Evolutionary conservation across 2,888 invertebrate species (phyloP).

Genomic region (Cerastoderma edule): DNA sequence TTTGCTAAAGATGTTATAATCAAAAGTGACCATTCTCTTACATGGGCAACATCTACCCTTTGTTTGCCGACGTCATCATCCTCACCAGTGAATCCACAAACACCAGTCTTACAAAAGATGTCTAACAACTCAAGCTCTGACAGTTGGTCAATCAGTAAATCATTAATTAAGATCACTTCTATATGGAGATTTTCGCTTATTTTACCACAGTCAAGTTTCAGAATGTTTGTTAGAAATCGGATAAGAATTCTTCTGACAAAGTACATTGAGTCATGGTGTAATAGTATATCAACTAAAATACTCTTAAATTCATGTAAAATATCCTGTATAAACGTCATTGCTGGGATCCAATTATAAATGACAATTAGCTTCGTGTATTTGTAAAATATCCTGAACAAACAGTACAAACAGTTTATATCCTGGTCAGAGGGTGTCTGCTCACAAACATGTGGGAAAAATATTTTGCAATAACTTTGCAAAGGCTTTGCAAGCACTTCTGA

Average conservation of each 20-base stretch:
- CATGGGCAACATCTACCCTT: background rate
- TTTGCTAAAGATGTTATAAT: background rate
- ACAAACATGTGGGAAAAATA: too few relatives aligned
- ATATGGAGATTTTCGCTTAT: background rate
- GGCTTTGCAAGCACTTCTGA: background rate
- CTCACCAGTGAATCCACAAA: conserved; percentile 6
- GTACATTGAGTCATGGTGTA: background rate
- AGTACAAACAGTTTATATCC: background rate
- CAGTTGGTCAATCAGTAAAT: background rate
- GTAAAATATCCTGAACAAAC: conserved; percentile 7
- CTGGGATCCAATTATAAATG: background rate
- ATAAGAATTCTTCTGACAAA: conserved; percentile 1
- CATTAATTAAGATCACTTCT: background rate
- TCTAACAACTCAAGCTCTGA: background rate
- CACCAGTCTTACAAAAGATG: background rate
- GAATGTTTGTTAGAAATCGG: background rate
- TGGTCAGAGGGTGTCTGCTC: background rate
- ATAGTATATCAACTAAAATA: conserved; percentile 3
- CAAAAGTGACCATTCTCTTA: conserved; percentile 35
- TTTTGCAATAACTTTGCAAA: background rate
- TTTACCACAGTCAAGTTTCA: background rate
- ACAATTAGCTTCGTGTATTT: background rate
- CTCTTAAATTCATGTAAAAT: conserved; percentile 1
- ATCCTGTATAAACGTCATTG: background rate
- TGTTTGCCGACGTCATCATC: background rate